A percentile compares a stretch with the other conserved stretches of the same genome.
Conservation (phyloP, 2,797 vertebrate genomes). For the Myotis daubentonii region DNA sequence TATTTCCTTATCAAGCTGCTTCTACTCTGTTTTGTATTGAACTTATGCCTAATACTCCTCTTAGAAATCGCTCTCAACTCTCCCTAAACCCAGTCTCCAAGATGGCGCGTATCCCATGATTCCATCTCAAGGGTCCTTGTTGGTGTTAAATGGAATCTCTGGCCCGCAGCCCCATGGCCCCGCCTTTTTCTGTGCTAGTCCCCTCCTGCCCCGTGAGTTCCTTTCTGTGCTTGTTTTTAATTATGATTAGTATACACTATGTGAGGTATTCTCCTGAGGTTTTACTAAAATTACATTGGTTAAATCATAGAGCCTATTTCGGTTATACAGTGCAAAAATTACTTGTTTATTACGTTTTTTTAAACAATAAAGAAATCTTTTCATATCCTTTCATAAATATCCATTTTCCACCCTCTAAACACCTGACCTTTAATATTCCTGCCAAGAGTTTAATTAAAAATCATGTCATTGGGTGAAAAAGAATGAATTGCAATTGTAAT, state of each 20-base stretch:
- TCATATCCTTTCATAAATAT: background rate
- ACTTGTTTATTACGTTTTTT: background rate
- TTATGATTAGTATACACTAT: background rate
- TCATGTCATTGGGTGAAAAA: background rate
- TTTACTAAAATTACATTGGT: background rate
- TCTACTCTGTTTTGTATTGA: background rate
- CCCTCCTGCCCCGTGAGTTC: background rate
- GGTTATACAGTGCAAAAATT: background rate
- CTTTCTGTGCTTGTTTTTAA: background rate
- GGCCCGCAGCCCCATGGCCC: rapidly evolving
- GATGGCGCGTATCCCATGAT: background rate
- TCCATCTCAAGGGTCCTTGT: background rate
- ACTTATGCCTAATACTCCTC: background rate
- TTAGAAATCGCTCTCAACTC: background rate
- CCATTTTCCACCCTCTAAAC: background rate
- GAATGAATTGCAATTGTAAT: background rate
- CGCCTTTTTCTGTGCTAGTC: rapidly evolving
- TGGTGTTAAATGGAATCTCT: background rate
- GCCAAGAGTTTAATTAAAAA: background rate
- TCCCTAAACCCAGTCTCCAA: background rate
- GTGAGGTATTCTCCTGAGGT: background rate
- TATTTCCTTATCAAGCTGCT: background rate
- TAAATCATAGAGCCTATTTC: background rate
- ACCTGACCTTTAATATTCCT: background rate
- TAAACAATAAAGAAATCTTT: background rate